Base-by-base conservation (phyloP, 2,888 invertebrate genomes). In the Drosophila mettleri region DNA sequence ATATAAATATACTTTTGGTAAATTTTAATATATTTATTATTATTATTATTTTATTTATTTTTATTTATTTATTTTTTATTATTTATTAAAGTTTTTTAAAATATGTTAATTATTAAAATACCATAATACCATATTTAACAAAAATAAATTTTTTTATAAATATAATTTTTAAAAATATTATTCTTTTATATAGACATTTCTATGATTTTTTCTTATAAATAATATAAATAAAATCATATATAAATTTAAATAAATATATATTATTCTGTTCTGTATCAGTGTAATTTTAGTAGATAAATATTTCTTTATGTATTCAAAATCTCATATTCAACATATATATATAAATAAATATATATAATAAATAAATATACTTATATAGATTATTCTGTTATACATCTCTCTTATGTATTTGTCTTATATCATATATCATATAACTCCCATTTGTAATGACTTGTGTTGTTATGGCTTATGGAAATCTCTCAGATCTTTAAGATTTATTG, bases 401-500 rank as follows among this genome's bases (percentile, higher is more conserved):
- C 8, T 31, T 20, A 31, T 31, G 7, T 8, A 20, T 14, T 14
- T 34, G 10, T 22, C 14, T 22, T 48, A 33, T 45, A 22, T n/a
- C 10, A 34, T 49, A 34, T 3, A 34, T 49, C 34, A 34, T 34
- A 34, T 3, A 34, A 34, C 34, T 34, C 24, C 24, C 34, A 33
- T 34, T 49, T 34, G 22, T 22, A 49, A 49, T 54, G 39, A 41
- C 31, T 54, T 24, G n/a, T 33, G 43, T 18, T 68, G 48, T 24
- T 45, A 20, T 62, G 58, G 63, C 62, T 78, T 81, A 36, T 70
- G 51, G 36, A 48, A 78, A 78, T 74, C 58, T 63, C 31, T 43
- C 16, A 69, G 78, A 78, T 87, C 78, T 76, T 78, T 52, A 65
- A 85, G 73, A 76, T 81, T 81, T 85, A 87, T 87, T 87, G 87